Conservation (phyloP, 2,888 invertebrate genomes). For the Parnassius smintheus region DNA sequence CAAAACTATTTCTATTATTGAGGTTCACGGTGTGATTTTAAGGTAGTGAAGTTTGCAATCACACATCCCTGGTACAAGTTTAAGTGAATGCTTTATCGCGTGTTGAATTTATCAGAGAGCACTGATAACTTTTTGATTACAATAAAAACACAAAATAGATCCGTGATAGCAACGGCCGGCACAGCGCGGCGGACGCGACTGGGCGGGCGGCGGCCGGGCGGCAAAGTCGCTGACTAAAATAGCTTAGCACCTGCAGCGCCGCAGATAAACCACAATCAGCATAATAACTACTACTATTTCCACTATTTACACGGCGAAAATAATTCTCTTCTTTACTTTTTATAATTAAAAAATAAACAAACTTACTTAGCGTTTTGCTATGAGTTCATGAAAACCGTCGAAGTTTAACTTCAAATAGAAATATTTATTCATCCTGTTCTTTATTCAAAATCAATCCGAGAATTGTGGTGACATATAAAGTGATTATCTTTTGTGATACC, state of each 20-base stretch:
- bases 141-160: slow-evolving; percentile 19
- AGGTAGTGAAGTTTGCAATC: not conserved
- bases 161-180: slow-evolving; percentile 17
- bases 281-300: slow-evolving; percentile 62
- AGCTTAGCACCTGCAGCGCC: slow-evolving; percentile 73
- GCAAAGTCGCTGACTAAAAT: slow-evolving; percentile 60
- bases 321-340: slow-evolving; percentile 33
- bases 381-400: too few relatives aligned
- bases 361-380: too few relatives aligned
- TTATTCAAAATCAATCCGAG: too few relatives aligned
- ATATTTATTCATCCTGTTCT: too few relatives aligned
- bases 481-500: too few relatives aligned
- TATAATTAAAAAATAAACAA: too few relatives aligned
- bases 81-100: slow-evolving; percentile 3
- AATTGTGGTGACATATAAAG: too few relatives aligned
- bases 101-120: slow-evolving; percentile 7
- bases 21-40: not conserved
- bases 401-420: too few relatives aligned
- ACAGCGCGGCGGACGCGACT: slow-evolving; percentile 52
- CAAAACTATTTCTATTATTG: not conserved
- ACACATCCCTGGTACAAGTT: not conserved
- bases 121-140: slow-evolving; percentile 16
- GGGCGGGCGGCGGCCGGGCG: slow-evolving; percentile 63
- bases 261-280: slow-evolving; percentile 58
- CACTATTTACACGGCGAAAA: slow-evolving; percentile 58